Evolutionary conservation across 2,797 vertebrate species (phyloP).

Genomic region (Neosilurus hyrtlii): DNA sequence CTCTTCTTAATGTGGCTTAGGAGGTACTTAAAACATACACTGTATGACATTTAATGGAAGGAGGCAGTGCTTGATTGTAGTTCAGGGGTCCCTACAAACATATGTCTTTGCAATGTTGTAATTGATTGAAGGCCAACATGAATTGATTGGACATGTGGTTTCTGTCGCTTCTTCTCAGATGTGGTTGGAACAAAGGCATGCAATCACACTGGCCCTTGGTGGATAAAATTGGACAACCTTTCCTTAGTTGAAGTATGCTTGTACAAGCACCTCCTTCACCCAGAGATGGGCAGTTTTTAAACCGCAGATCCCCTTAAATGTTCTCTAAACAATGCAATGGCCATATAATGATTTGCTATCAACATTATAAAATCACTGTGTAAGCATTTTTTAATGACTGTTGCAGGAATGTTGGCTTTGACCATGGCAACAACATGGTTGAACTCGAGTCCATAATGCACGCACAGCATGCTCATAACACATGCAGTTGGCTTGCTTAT

Average conservation of each 20-base stretch:
- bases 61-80: background rate
- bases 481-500: background rate
- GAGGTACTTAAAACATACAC: background rate
- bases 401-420: background rate
- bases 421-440: background rate
- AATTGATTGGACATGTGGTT: background rate
- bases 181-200: background rate
- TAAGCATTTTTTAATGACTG: background rate
- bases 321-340: background rate
- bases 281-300: background rate
- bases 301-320: background rate
- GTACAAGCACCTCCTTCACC: background rate
- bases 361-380: background rate
- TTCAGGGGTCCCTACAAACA: background rate
- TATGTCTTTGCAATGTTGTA: background rate
- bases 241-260: background rate
- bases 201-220: too few species aligned
- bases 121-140: background rate
- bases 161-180: background rate
- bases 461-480: background rate
- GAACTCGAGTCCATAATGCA: background rate
- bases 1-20: background rate
- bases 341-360: too few species aligned
- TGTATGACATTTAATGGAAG: background rate
- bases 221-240: background rate